A percentile compares a stretch with the other conserved stretches of the same genome.
Evolutionary conservation across 1,140 invertebrate genomes (phyloP).

Genomic region (Trypoxylus dichotomus): DNA sequence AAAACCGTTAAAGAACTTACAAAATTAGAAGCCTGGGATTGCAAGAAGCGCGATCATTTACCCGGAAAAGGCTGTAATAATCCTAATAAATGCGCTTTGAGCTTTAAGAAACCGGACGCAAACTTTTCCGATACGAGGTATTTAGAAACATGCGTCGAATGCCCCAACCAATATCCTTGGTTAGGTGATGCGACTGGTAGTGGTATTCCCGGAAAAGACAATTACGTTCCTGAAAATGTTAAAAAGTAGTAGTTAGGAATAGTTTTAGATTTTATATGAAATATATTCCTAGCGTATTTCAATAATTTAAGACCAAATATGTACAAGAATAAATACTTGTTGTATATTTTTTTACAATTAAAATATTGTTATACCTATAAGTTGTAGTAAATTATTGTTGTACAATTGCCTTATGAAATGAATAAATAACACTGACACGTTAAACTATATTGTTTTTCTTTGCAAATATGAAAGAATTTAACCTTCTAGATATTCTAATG

Average conservation of each 20-base stretch:
- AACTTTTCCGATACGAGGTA: slow-evolving; percentile 83
- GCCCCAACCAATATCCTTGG: slow-evolving; percentile 86
- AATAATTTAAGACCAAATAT: slow-evolving; percentile 26
- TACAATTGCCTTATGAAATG: neutral
- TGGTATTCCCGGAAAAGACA: slow-evolving; percentile 74
- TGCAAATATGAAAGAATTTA: no score
- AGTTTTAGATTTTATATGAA: slow-evolving; percentile 20
- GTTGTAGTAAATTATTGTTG: slow-evolving; percentile 29
- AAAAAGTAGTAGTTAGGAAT: slow-evolving; percentile 28
- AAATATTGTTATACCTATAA: slow-evolving; percentile 19
- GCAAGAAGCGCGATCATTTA: slow-evolving; percentile 69
- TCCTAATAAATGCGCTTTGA: slow-evolving; percentile 80
- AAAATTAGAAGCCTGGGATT: slow-evolving; percentile 80
- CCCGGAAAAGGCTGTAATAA: slow-evolving; percentile 76
- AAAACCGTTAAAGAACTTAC: slow-evolving; percentile 67
- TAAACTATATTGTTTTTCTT: neutral
- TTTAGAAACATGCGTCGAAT: slow-evolving; percentile 84
- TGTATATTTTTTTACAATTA: slow-evolving; percentile 23
- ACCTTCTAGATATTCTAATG: no score
- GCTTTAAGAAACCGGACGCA: slow-evolving; percentile 73
- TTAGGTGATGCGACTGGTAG: slow-evolving; percentile 82
- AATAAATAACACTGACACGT: neutral
- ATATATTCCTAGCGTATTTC: neutral
- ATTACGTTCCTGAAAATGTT: slow-evolving; percentile 75
- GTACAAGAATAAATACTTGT: slow-evolving; percentile 29